Percentiles rank a stretch among this genome's conserved stretches.
Evolutionary conservation across 2,113 vertebrate genomes (phyloP).

Genomic region (Pungitius pungitius): DNA sequence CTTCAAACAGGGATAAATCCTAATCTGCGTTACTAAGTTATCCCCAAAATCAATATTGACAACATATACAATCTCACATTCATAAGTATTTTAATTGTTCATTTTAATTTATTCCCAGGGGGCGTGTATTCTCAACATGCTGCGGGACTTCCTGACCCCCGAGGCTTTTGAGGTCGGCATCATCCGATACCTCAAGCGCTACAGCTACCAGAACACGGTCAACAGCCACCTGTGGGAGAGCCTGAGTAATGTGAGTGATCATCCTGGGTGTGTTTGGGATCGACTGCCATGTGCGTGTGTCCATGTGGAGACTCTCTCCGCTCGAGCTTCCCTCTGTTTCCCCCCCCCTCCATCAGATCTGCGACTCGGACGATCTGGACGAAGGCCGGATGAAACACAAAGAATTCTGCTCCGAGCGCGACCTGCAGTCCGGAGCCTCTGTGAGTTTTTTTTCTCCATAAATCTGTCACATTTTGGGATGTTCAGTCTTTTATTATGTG

Average conservation of each 20-base stretch:
- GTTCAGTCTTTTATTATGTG: not conserved
- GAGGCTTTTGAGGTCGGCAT: constrained; percentile 88
- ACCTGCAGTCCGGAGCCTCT: constrained; percentile 62
- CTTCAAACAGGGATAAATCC: not conserved
- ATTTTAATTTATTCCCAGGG: constrained; percentile 76
- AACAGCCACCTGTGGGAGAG: constrained; percentile 90
- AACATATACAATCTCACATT: not conserved
- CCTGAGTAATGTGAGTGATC: constrained; percentile 83
- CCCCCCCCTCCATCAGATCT: constrained; percentile 86
- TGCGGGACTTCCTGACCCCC: constrained; percentile 86
- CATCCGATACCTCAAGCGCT: constrained; percentile 84
- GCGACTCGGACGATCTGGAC: constrained; percentile 71
- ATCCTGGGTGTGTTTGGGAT: constrained; percentile 1
- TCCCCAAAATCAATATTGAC: not conserved
- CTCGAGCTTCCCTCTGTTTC: not conserved
- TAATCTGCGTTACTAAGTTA: not conserved
- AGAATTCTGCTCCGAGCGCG: constrained; percentile 82
- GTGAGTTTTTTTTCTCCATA: constrained; percentile 69
- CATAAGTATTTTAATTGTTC: not conserved
- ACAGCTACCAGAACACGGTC: constrained; percentile 90
- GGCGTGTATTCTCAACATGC: constrained; percentile 91
- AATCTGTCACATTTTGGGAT: not conserved
- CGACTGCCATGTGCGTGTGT: not conserved
- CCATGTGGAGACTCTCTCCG: not conserved
- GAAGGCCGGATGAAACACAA: constrained; percentile 56